Evolutionary conservation across 2,113 vertebrate species (phyloP).

Genomic region (Malaclemys terrapin): DNA sequence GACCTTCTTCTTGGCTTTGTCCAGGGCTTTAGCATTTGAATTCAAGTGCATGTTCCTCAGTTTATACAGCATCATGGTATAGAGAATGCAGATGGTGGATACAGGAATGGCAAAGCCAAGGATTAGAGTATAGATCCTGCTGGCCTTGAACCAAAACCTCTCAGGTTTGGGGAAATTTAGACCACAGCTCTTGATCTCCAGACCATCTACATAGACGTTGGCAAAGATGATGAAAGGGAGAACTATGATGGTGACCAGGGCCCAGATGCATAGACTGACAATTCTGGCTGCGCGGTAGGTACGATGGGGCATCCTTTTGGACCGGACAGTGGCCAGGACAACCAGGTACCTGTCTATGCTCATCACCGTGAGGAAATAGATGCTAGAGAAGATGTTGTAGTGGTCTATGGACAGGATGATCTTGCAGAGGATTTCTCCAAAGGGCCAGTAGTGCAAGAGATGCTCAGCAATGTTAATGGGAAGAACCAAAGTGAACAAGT

Average conservation of each 20-base stretch:
- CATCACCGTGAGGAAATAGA: constrained; percentile 93
- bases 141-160: constrained; percentile 89
- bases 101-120: constrained; percentile 90
- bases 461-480: constrained; percentile 91
- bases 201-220: constrained; percentile 79
- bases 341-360: constrained; percentile 91
- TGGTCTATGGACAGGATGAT: constrained; percentile 91
- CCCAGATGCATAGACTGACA: constrained; percentile 89
- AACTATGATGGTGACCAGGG: constrained; percentile 87
- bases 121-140: constrained; percentile 89
- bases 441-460: constrained; percentile 90
- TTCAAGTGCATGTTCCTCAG: constrained; percentile 88
- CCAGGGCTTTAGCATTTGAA: constrained; percentile 88
- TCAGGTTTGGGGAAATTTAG: constrained; percentile 91
- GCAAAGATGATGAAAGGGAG: constrained; percentile 90
- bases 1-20: constrained; percentile 92
- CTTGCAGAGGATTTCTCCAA: constrained; percentile 91
- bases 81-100: constrained; percentile 89
- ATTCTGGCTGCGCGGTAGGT: constrained; percentile 87
- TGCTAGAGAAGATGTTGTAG: constrained; percentile 94
- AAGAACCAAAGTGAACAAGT: constrained; percentile 89
- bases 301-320: constrained; percentile 86
- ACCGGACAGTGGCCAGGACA: constrained; percentile 86
- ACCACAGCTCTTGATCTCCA: constrained; percentile 87
- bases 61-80: constrained; percentile 89